phyloP scores from a whole-genome alignment of 2,113 vertebrate species.

The Sander vitreus region DNA sequence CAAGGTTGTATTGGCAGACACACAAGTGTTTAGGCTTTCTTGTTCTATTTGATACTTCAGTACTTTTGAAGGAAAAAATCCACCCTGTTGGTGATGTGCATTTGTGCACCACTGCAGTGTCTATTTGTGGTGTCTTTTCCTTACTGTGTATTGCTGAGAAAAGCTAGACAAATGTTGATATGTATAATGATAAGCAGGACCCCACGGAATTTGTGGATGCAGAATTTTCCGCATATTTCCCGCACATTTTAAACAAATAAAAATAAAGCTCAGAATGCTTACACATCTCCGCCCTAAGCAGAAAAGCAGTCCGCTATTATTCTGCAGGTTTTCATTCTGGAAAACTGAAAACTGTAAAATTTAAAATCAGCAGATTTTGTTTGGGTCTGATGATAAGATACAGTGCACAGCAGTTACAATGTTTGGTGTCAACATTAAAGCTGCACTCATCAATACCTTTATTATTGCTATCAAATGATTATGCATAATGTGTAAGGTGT shows the following conservation, averaged over 20 bases:
- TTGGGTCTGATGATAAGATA: neutral
- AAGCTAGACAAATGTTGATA: constrained; percentile 7
- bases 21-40: neutral
- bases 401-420: neutral
- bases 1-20: neutral
- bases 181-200: neutral
- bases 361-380: too few species aligned
- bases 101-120: neutral
- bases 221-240: too few species aligned
- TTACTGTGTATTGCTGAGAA: neutral
- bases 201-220: too few species aligned
- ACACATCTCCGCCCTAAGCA: too few species aligned
- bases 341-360: too few species aligned
- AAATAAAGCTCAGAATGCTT: too few species aligned
- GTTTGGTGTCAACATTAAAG: constrained; percentile 3
- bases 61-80: neutral
- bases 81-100: neutral
- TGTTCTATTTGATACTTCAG: neutral
- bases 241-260: too few species aligned
- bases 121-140: neutral
- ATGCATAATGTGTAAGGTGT: neutral
- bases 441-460: neutral
- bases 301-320: too few species aligned
- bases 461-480: neutral
- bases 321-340: too few species aligned